Base-by-base conservation (phyloP, 2,888 invertebrate species). In the Creontiades dilutus region DNA sequence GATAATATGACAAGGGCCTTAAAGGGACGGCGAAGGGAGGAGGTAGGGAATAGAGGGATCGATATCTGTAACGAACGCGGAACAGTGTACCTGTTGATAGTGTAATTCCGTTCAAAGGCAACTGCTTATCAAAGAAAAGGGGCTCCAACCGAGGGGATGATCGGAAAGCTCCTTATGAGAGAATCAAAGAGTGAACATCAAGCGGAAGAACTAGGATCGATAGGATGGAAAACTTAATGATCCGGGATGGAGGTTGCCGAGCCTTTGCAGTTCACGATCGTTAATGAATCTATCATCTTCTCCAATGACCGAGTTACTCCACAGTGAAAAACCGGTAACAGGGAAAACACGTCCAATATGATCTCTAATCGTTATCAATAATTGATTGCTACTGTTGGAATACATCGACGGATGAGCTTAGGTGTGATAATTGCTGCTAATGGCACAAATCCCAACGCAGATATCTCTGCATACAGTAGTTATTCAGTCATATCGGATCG, bases 161-260 rank as follows among this genome's bases (percentile, higher is more conserved):
- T 61, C 61, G 61, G 61, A 19, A 61, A 61, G 61, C 19, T 61
- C 19, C 61, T 61, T 61, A 61, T 61, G 19, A 19, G 61, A 61
- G 61, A 61, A 61, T 61, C 61, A 61, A 61, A n/a, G 19, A 61
- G 61, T 19, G 61, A 61, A 61, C 61, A 61, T 61, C 61, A 61
- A 61, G 61, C n/a, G 61, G 61, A 61, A 61, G 61, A 61, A 61
- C 61, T 61, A n/a, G 37, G 14, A 61, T 61, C 61, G 61, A 61
- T 61, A 0, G 61, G 61, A 61, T 61, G 9, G 61, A n/a, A n/a
- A 19, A n/a, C 61, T 9, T 61, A 61, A 61, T 61, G 61, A 61
- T 61, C 19, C 19, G n/a, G 3, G 61, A 61, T n/a, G 61, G 19
- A 61, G 61, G 16, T n/a, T 19, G n/a, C 19, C n/a, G n/a, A 61